phyloP scores from a whole-genome alignment of 2,797 vertebrate genomes.

The Myripristis jacobus region DNA sequence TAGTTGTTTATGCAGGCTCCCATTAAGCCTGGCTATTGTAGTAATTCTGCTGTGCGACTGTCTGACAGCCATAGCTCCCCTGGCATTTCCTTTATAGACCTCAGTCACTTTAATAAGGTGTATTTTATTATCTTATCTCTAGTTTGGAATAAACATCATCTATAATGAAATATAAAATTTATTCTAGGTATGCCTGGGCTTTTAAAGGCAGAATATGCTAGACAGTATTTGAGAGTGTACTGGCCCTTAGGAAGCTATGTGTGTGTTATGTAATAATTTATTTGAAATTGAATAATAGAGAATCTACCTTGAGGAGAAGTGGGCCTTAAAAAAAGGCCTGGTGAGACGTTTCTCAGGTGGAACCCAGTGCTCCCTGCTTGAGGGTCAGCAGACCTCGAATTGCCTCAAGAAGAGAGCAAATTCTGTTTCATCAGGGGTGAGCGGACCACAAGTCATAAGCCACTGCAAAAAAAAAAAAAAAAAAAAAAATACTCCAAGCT shows the following conservation, averaged over 20 bases:
- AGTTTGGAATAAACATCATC: conserved; percentile 71
- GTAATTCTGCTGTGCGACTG: conserved; percentile 53
- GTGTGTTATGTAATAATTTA: conserved; percentile 79
- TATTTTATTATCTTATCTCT: conserved; percentile 70
- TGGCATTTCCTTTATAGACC: conserved; percentile 66
- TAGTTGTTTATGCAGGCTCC: conserved; percentile 47
- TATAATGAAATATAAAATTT: conserved; percentile 55
- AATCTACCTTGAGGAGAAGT: conserved; percentile 70
- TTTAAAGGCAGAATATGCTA: conserved; percentile 54
- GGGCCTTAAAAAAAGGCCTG: conserved; percentile 42
- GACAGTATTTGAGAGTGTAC: conserved; percentile 50
- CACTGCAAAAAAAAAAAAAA: conserved; percentile 40
- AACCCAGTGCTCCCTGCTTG: conserved; percentile 38
- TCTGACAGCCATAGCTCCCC: conserved; percentile 67
- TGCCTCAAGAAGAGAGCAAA: conserved; percentile 64
- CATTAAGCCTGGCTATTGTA: conserved; percentile 52
- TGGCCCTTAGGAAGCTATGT: conserved; percentile 54
- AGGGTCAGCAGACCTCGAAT: conserved; percentile 57
- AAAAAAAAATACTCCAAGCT: conserved; percentile 34
- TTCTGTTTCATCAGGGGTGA: too few species aligned
- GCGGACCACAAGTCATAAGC: too few species aligned
- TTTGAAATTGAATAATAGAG: conserved; percentile 80
- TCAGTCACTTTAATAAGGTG: conserved; percentile 73
- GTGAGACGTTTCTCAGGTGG: conserved; percentile 44
- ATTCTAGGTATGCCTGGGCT: conserved; percentile 34